Evolutionary conservation across 1,140 invertebrate genomes (phyloP), one percentile per base, ranked within the genome.

Genomic region (Platyura marginata): DNA sequence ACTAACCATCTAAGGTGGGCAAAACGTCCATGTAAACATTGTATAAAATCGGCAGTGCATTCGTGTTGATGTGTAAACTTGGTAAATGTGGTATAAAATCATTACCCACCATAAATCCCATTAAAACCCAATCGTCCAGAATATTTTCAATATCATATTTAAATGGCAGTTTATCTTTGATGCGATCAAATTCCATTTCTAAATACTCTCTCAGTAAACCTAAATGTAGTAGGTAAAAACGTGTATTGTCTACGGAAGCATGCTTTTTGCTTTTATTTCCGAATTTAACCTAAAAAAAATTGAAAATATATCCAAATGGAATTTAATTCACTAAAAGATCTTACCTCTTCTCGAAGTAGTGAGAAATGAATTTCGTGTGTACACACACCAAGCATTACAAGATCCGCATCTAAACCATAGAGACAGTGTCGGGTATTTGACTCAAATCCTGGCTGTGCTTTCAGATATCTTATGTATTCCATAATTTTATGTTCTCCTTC

Each of bases 401-500:
- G 68, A 72, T 98, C 93, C 16, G 92, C 92, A 68, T 98, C 93
- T 8, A 95, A 66, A 0, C 93, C 93, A 62, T 96, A 96, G 6
- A 97, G 65, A 64, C 92, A 97, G 59, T 97, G 92, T 5, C 88
- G 65, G 0, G 86, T 94, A 54, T 93, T 84, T 1, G 79, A 72
- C 63, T 95, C 77, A 59, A 91, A 91, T 45, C 76, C 74, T 2
- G 81, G 73, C 56, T 84, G 75, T 0, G 84, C 71, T 51, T 85
- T 81, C 55, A 86, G 67, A 62, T 81, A 87, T 15, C 92, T 68
- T 47, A 98, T 95, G 55, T 89, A 96, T 59, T 97, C 92, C 91
- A 96, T 95, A 38, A 97, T 93, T 66, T 97, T 98, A 59, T 98
- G 93, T 64, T 98, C 93, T 4, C 93, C 93, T 71, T 98, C 93